Evolutionary conservation across 2,797 vertebrate species (phyloP), one percentile per base, ranked within the genome.

Genomic region (Molossus molossus): DNA sequence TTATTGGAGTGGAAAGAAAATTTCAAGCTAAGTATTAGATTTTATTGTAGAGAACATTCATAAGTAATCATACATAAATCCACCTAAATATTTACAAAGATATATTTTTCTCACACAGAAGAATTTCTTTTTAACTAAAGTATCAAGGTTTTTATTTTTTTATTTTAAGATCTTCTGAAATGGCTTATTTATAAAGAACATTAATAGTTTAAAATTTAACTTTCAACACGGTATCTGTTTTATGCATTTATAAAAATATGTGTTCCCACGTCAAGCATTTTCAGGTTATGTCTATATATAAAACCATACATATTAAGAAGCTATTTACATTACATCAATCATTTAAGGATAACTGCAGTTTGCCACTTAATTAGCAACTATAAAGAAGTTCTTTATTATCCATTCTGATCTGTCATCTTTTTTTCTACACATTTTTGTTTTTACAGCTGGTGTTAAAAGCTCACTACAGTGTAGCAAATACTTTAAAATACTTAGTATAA

Each of bases 371-470:
- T 97, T 97, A 94, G 82, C 94, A 97, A 70, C 75, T 97, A 96
- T 89, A 94, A 95, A 92, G 80, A 93, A 95, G 85, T 77, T 96
- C 86, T 92, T 95, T 97, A 97, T 97, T 97, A 97, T 95, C 83
- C 91, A 95, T 96, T 96, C 90, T 94, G 73, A 95, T 96, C 87
- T 97, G 91, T 97, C 96, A 97, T 97, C 85, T 97, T 94, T 95
- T 87, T 89, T 96, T 72, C 60, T 92, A 91, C 87, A 87, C 64
- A 86, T 94, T 96, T 97, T 92, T 97, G 92, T 98, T 98, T 98
- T 97, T 95, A 98, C 95, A 98, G 96, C 94, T 97, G 95, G 77
- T 94, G 70, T 87, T 96, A 94, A 97, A 91, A 97, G 89, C 85
- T 94, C 69, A 97, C 95, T 93, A 90, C 29, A 83, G 80, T 86